Evolutionary conservation across 2,888 invertebrate species (phyloP).

Genomic region (Periphyllus acericola): DNA sequence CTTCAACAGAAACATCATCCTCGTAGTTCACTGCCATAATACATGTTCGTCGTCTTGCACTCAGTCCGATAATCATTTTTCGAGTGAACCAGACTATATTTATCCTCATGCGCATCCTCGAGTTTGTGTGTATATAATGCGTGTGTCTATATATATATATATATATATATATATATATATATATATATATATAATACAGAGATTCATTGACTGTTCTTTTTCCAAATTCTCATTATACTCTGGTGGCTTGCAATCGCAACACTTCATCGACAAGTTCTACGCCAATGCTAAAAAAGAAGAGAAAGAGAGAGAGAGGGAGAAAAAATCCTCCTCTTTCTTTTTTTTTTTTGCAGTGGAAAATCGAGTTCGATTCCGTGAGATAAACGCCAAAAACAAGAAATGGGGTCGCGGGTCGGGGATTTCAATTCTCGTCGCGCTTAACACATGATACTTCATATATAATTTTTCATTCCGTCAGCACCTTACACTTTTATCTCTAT

Average conservation of each 20-base stretch:
- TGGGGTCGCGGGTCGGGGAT: constrained; percentile 31
- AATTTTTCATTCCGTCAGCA: constrained; percentile 57
- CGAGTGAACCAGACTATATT: constrained; percentile 8
- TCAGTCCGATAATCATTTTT: constrained; percentile 47
- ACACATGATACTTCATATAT: constrained; percentile 48
- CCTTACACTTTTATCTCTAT: constrained; percentile 35
- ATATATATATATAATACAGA: background rate
- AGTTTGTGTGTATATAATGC: background rate
- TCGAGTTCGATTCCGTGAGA: constrained; percentile 59
- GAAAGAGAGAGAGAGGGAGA: background rate
- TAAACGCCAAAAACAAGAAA: constrained; percentile 50
- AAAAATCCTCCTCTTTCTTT: background rate
- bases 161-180: background rate
- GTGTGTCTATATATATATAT: background rate
- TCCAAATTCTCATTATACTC: constrained; percentile 55
- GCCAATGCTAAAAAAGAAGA: constrained; percentile 3
- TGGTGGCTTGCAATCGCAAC: constrained; percentile 36
- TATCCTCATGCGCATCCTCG: background rate
- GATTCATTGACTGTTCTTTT: constrained; percentile 49
- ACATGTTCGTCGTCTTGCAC: constrained; percentile 21
- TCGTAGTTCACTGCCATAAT: constrained; percentile 21
- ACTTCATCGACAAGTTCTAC: constrained; percentile 52
- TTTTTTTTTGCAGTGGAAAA: constrained; percentile 40
- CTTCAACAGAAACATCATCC: constrained; percentile 37
- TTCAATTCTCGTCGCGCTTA: constrained; percentile 50